A percentile compares a stretch with the other conserved stretches of the same genome.
Evolutionary conservation across 2,797 vertebrate species (phyloP).

Genomic region (Danio jaintianensis): DNA sequence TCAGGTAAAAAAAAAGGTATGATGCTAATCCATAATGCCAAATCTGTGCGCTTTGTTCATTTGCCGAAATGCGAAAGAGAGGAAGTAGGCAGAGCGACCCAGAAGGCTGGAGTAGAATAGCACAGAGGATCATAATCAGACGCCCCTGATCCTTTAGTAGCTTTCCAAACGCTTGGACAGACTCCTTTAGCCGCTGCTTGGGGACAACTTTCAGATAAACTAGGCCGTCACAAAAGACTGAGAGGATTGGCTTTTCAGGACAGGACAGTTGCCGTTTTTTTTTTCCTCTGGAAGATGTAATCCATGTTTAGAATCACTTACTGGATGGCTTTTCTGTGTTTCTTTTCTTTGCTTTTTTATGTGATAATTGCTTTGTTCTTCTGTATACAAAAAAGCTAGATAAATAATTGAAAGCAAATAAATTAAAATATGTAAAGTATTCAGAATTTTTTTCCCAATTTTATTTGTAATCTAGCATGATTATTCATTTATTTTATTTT

Average conservation of each 20-base stretch:
- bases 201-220: constrained; percentile 75
- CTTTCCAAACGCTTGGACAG: constrained; percentile 74
- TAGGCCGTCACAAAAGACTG: constrained; percentile 70
- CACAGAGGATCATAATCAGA: constrained; percentile 57
- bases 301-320: constrained; percentile 48
- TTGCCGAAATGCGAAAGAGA: constrained; percentile 71
- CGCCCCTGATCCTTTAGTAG: constrained; percentile 68
- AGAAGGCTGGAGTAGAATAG: constrained; percentile 46
- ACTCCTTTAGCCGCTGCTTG: constrained; percentile 75
- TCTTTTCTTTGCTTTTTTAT: constrained; percentile 30
- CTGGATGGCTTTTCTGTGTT: constrained; percentile 41
- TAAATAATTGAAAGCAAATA: background rate
- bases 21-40: constrained; percentile 51
- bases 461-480: background rate
- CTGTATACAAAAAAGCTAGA: background rate
- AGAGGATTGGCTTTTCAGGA: constrained; percentile 76
- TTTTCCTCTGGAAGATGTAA: constrained; percentile 53
- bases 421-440: no score
- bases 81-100: constrained; percentile 66
- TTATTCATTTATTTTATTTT: no score
- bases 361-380: constrained; percentile 16
- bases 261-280: constrained; percentile 60
- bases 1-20: constrained; percentile 56
- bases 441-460: no score
- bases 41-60: constrained; percentile 68